Percentiles rank a stretch among this genome's conserved stretches.
Conservation (phyloP, 92 coral and sea anemone species). For the Galaxea fascicularis region DNA sequence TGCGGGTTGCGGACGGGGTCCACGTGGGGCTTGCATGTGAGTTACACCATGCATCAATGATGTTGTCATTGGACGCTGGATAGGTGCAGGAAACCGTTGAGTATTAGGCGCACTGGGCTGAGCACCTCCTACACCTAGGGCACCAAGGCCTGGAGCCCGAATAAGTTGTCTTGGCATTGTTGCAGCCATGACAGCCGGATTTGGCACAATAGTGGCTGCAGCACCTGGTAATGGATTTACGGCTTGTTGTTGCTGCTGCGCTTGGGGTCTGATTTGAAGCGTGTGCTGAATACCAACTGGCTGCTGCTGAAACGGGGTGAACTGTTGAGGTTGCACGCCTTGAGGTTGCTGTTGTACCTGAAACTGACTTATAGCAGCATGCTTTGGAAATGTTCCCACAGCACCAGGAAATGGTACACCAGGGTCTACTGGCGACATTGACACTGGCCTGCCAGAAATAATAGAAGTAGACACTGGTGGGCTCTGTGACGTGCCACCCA, state of each 20-base stretch:
- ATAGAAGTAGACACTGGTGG: slow-evolving; percentile 84
- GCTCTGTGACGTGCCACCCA: slow-evolving; percentile 84
- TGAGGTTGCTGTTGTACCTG: slow-evolving; percentile 85
- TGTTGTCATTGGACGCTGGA: slow-evolving; percentile 91
- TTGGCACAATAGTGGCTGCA: slow-evolving; percentile 71
- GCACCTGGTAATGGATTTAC: slow-evolving; percentile 72
- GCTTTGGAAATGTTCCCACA: slow-evolving; percentile 84
- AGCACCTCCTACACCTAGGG: slow-evolving; percentile 76
- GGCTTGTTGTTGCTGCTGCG: slow-evolving; percentile 80
- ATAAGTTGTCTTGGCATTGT: slow-evolving; percentile 80
- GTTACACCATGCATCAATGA: slow-evolving; percentile 78
- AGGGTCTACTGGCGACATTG: slow-evolving; percentile 94
- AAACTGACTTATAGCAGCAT: slow-evolving; percentile 81
- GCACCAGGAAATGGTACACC: slow-evolving; percentile 77
- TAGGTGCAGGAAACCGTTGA: slow-evolving; percentile 95
- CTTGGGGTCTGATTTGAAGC: slow-evolving; percentile 64
- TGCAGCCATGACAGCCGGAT: slow-evolving; percentile 79
- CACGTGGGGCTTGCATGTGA: slow-evolving; percentile 79
- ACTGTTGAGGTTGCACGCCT: slow-evolving; percentile 73
- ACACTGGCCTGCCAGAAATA: slow-evolving; percentile 84
- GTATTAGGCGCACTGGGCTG: slow-evolving; percentile 71
- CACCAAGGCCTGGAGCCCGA: slow-evolving; percentile 68
- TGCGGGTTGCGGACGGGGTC: slow-evolving; percentile 64
- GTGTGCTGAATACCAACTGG: slow-evolving; percentile 76
- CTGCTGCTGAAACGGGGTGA: slow-evolving; percentile 91